phyloP scores from a whole-genome alignment of 2,888 invertebrate genomes.

The Spilosoma lubricipeda region DNA sequence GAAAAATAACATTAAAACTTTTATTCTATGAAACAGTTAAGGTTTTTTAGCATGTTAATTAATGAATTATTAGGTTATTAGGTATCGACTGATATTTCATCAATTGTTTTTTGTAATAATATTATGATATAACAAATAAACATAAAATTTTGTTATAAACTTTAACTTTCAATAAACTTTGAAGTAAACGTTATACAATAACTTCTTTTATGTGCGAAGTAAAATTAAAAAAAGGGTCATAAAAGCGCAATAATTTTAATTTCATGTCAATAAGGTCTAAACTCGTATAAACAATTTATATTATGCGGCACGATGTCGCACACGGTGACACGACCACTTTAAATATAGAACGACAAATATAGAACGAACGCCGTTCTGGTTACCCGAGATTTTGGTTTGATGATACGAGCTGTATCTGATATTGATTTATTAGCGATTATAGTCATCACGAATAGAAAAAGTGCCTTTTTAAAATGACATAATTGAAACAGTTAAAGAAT shows the following conservation, averaged over 20 bases:
- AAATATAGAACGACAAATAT: slow-evolving; percentile 79
- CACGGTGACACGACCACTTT: slow-evolving; percentile 75
- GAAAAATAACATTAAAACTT: not conserved
- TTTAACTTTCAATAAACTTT: too few relatives aligned
- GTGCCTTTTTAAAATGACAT: not conserved
- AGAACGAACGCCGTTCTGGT: slow-evolving; percentile 70
- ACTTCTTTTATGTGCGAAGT: too few relatives aligned
- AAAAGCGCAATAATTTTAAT: slow-evolving; percentile 33
- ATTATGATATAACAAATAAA: not conserved
- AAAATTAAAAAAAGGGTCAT: not conserved
- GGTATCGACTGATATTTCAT: not conserved
- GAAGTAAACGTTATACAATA: not conserved
- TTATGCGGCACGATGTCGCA: slow-evolving; percentile 69
- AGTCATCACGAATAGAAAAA: slow-evolving; percentile 3
- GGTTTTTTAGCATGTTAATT: not conserved
- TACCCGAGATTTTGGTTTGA: slow-evolving; percentile 48
- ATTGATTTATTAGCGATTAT: slow-evolving; percentile 46
- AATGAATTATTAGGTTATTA: not conserved
- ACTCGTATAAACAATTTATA: slow-evolving; percentile 46
- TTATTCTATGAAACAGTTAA: not conserved
- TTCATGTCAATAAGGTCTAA: slow-evolving; percentile 54
- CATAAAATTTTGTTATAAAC: not conserved
- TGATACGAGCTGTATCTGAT: slow-evolving; percentile 42
- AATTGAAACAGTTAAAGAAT: not conserved
- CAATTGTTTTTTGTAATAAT: not conserved